These are phyloP conservation scores for Amphiprion clarkii DNA, from an alignment of 2,797 vertebrate species.

Conservation along the genomic window DNA sequence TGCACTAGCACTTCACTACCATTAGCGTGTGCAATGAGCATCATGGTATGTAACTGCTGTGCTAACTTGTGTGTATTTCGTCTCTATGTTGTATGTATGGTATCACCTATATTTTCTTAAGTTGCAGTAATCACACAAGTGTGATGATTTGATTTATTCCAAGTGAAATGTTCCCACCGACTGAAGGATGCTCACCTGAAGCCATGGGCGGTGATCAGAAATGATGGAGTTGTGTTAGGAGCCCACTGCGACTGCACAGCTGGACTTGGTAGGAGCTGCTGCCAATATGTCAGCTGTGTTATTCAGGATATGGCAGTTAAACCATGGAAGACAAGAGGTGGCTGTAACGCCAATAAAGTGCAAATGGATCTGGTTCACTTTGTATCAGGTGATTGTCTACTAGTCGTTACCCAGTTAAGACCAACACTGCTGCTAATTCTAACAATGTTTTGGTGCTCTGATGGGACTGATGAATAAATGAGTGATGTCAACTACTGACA, in stretches of 20 bases:
- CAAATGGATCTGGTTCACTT: neutral
- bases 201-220: slow-evolving; percentile 15
- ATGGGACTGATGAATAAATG: neutral
- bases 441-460: neutral
- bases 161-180: slow-evolving; percentile 4
- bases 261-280: slow-evolving; percentile 21
- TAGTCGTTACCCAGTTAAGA: neutral
- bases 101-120: no score
- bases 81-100: no score
- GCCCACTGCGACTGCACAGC: slow-evolving; percentile 6
- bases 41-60: no score
- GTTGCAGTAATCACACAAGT: neutral
- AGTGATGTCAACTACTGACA: neutral
- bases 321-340: neutral
- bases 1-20: no score
- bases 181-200: slow-evolving; percentile 15
- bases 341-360: neutral
- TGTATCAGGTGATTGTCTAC: no score
- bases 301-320: neutral
- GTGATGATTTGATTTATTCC: neutral
- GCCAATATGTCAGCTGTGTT: slow-evolving; percentile 18
- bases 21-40: no score
- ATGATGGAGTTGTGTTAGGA: slow-evolving; percentile 17
- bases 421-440: neutral
- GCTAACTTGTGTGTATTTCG: no score